phyloP scores from a whole-genome alignment of 92 coral and sea anemone species.

The Zoanthus sansibaricus region DNA sequence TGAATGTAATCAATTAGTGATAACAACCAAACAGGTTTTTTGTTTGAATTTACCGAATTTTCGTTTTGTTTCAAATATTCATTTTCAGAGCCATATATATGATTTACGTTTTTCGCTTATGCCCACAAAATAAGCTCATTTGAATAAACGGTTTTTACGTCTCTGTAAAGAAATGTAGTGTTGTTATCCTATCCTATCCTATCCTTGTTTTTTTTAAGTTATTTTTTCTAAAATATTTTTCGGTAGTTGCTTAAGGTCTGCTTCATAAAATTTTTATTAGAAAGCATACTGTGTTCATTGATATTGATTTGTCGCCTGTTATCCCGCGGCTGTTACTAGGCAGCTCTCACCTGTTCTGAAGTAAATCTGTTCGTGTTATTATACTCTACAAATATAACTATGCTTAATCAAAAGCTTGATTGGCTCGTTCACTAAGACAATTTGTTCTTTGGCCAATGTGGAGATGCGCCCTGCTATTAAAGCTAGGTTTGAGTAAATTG shows the following conservation, averaged over 20 bases:
- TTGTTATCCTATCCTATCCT: background rate
- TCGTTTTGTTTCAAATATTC: background rate
- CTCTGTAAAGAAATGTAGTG: background rate
- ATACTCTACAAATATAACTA: constrained; percentile 1
- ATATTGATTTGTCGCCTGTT: constrained; percentile 1
- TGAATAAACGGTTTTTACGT: background rate
- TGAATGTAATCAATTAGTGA: background rate
- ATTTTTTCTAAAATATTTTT: background rate
- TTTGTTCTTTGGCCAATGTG: constrained; percentile 17
- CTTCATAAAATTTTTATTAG: constrained; percentile 35
- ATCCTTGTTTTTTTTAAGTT: background rate
- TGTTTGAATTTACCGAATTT: background rate
- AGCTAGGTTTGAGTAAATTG: constrained; percentile 28
- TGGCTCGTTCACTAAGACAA: constrained; percentile 8
- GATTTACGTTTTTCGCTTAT: background rate
- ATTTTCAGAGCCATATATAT: background rate
- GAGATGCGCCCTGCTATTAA: constrained; percentile 18
- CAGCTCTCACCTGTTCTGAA: constrained; percentile 10
- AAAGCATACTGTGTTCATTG: constrained; percentile 3
- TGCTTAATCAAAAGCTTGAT: background rate
- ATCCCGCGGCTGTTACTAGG: background rate
- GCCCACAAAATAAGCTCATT: background rate
- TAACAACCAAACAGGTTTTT: background rate
- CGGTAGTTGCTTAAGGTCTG: constrained; percentile 17
- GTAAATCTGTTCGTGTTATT: constrained; percentile 12